Percentiles rank a stretch among this genome's conserved stretches.
Evolutionary conservation across 2,888 invertebrate genomes (phyloP).

Genomic region (Antheraea yamamai): DNA sequence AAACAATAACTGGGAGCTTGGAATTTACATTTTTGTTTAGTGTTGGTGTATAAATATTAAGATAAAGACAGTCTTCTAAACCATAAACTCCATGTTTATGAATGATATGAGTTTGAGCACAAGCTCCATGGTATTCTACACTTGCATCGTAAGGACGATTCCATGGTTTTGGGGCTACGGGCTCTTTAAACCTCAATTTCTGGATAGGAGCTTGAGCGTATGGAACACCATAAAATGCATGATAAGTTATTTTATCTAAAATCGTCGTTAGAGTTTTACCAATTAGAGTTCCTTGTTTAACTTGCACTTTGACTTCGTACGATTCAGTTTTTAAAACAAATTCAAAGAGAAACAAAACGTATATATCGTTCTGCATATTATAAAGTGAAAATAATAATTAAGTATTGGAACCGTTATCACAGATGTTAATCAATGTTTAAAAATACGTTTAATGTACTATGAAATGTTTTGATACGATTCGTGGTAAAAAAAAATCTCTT

Average conservation of each 20-base stretch:
- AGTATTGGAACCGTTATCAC: not conserved
- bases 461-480: slow-evolving; percentile 43
- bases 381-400: not conserved
- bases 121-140: slow-evolving; percentile 72
- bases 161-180: slow-evolving; percentile 65
- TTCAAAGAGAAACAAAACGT: not conserved
- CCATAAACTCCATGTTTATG: slow-evolving; percentile 67
- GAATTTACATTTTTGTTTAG: slow-evolving; percentile 46
- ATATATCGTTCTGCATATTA: not conserved
- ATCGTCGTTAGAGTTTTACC: slow-evolving; percentile 54
- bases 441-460: slow-evolving; percentile 44
- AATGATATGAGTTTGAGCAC: slow-evolving; percentile 83
- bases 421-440: slow-evolving; percentile 6
- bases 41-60: slow-evolving; percentile 86
- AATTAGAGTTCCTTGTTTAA: slow-evolving; percentile 57
- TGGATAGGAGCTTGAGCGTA: slow-evolving; percentile 65
- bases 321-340: slow-evolving; percentile 25
- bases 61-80: slow-evolving; percentile 83
- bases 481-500: slow-evolving; percentile 26
- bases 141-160: slow-evolving; percentile 80
- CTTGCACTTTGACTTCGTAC: slow-evolving; percentile 51
- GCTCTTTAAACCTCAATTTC: slow-evolving; percentile 66
- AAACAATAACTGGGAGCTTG: slow-evolving; percentile 61
- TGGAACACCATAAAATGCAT: slow-evolving; percentile 70
- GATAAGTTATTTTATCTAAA: slow-evolving; percentile 53